Base-by-base conservation (phyloP, 2,113 vertebrate species). In the Scatophagus argus region DNA sequence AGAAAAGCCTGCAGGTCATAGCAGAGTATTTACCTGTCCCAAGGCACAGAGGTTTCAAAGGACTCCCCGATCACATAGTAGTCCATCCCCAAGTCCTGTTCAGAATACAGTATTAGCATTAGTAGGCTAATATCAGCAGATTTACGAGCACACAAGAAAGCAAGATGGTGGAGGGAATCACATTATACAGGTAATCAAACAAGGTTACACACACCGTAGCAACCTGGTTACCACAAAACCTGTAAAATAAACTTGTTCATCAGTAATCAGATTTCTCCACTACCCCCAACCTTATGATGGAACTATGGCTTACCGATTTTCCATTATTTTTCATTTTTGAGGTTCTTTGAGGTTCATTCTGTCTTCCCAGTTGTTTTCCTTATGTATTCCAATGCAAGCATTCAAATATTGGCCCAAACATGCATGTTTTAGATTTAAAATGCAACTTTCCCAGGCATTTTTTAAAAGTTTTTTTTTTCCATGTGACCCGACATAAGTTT, bases 21-120 rank as follows among this genome's bases (percentile, higher is more conserved):
- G 41, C 3, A 31, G n/a, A 82, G 69, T 34, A 76, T 90, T 96
- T 96, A 99, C 98, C 98, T 98, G 94, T 99, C 98, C 98, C 98
- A 99, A 88, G 98, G 97, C 95, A 97, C 95, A 80, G 98, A 99
- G 31, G 98, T 99, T 93, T 99, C 98, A 94, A 99, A 99, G 23
- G 98, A 99, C 94, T 99, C 98, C 75, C 95, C 98, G 65, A 99
- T 95, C 93, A 99, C 68, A 81, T 95, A 98, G 92, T 98, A 98
- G 88, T 99, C 98, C 95, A 99, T 95, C 76, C 96, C 98, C 87
- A 99, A 83, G 84, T 99, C 98, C 98, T 99, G 93, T 17, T 23
- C 51, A 61, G 58, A 66, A 61, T 1, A 84, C 8, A 84, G 36
- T 0, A 78, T 14, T 13, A 43, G 52, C 29, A 68, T 87, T 19